Evolutionary conservation across 2,797 vertebrate genomes (phyloP).

Genomic region (Hirundo rustica): DNA sequence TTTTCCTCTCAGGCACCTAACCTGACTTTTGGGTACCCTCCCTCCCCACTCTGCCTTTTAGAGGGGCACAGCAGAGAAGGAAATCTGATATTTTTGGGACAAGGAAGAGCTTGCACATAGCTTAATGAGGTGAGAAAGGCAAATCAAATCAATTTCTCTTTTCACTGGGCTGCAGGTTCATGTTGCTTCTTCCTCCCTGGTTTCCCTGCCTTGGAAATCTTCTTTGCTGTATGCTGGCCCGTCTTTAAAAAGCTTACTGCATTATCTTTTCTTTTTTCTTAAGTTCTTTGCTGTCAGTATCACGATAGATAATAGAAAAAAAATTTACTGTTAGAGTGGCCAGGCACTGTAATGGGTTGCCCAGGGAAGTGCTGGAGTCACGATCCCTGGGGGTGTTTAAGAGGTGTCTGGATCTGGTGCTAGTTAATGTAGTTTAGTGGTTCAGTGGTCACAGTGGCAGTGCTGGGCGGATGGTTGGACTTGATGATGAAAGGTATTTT

Average conservation of each 20-base stretch:
- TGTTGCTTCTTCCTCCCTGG: not conserved
- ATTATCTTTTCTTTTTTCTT: not conserved
- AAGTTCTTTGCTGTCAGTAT: not conserved
- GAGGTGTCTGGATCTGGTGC: rapidly evolving
- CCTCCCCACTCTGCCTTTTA: not conserved
- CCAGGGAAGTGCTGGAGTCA: not conserved
- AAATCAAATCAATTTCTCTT: not conserved
- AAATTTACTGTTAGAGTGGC: not conserved
- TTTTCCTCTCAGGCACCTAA: not conserved
- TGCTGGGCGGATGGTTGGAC: not conserved
- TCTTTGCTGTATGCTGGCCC: not conserved
- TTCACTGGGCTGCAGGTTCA: not conserved
- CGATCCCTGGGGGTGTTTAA: not conserved
- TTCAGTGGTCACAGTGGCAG: not conserved
- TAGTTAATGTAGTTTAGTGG: not conserved
- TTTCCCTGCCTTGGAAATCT: not conserved
- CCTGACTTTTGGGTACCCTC: not conserved
- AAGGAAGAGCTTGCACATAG: not conserved
- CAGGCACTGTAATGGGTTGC: not conserved
- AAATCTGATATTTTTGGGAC: not conserved
- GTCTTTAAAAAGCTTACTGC: not conserved
- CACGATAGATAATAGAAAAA: not conserved
- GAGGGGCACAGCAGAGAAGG: not conserved
- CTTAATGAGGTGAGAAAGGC: not conserved
- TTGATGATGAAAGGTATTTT: not conserved